phyloP scores from a whole-genome alignment of 2,888 invertebrate genomes.

The Apoderus coryli region DNA sequence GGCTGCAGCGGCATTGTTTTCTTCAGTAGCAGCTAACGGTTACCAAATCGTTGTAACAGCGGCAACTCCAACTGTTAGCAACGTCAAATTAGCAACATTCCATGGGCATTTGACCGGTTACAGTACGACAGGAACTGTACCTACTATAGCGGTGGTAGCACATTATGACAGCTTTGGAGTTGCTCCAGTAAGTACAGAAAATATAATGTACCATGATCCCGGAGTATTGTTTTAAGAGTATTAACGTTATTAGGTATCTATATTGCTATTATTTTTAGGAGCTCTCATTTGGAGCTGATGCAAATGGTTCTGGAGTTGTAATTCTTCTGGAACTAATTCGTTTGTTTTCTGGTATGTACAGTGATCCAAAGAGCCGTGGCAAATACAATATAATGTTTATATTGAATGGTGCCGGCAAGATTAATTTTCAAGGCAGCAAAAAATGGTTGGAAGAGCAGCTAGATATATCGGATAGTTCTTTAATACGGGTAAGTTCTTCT shows the following conservation, averaged over 20 bases:
- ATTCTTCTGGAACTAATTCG: slow-evolving; percentile 77
- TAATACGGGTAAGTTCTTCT: slow-evolving; percentile 47
- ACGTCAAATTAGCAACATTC: slow-evolving; percentile 74
- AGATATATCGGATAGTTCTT: slow-evolving; percentile 57
- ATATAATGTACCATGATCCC: slow-evolving; percentile 1
- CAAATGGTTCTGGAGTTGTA: slow-evolving; percentile 83
- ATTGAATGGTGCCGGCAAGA: slow-evolving; percentile 78
- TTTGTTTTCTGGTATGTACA: slow-evolving; percentile 75
- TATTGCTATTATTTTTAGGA: slow-evolving; percentile 41
- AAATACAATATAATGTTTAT: slow-evolving; percentile 74
- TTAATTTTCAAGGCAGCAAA: slow-evolving; percentile 90
- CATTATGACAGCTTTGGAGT: slow-evolving; percentile 87
- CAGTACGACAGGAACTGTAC: slow-evolving; percentile 44
- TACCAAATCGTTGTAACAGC: slow-evolving; percentile 83
- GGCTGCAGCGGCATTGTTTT: slow-evolving; percentile 69
- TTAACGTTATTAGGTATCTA: too few species aligned
- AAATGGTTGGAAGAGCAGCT: slow-evolving; percentile 91
- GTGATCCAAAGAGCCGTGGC: slow-evolving; percentile 54
- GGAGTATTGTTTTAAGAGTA: too few species aligned
- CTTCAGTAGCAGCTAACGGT: slow-evolving; percentile 84
- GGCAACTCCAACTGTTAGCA: slow-evolving; percentile 51
- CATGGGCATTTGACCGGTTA: slow-evolving; percentile 72
- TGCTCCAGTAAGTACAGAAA: slow-evolving; percentile 59
- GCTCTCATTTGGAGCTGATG: slow-evolving; percentile 77
- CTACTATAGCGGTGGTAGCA: slow-evolving; percentile 81